Evolutionary conservation across 1,140 invertebrate species (phyloP).

Genomic region (Thalassaphorura encarpata): DNA sequence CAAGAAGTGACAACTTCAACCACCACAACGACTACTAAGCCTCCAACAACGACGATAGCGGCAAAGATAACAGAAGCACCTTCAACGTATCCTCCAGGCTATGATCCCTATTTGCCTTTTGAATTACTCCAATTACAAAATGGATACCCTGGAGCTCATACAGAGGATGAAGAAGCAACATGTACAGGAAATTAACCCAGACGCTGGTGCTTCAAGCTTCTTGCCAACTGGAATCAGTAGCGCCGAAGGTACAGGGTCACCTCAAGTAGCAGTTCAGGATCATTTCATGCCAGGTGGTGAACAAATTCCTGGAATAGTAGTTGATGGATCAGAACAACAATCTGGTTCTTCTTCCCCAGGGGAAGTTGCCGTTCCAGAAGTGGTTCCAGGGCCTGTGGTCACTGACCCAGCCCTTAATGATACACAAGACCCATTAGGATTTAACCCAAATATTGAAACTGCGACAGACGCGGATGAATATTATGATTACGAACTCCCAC

Average conservation of each 20-base stretch:
- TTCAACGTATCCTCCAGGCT: constrained; percentile 6
- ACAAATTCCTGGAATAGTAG: not conserved
- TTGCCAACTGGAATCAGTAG: not conserved
- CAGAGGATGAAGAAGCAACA: not conserved
- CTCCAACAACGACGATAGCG: constrained; percentile 8
- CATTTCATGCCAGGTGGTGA: not conserved
- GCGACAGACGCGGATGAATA: constrained; percentile 7
- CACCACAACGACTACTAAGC: constrained; percentile 12
- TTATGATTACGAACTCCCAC: constrained; percentile 1
- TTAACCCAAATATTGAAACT: not conserved
- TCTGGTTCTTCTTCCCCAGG: not conserved
- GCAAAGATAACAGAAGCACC: constrained; percentile 5
- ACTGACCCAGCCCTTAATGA: not conserved
- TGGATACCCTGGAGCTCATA: not conserved
- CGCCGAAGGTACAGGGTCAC: not conserved
- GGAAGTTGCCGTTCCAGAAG: too few relatives aligned
- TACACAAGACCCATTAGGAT: not conserved
- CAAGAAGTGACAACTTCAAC: constrained; percentile 1
- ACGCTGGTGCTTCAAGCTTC: not conserved
- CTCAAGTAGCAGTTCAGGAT: not conserved
- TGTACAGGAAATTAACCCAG: not conserved
- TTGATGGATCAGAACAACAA: not conserved
- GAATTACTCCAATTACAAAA: constrained; percentile 26
- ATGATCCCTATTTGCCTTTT: constrained; percentile 27
- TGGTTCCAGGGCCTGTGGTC: not conserved